Evolutionary conservation across 53 echinoderm and acorn worm genomes (phyloP).

Genomic region (Hippasteria phrygiana): DNA sequence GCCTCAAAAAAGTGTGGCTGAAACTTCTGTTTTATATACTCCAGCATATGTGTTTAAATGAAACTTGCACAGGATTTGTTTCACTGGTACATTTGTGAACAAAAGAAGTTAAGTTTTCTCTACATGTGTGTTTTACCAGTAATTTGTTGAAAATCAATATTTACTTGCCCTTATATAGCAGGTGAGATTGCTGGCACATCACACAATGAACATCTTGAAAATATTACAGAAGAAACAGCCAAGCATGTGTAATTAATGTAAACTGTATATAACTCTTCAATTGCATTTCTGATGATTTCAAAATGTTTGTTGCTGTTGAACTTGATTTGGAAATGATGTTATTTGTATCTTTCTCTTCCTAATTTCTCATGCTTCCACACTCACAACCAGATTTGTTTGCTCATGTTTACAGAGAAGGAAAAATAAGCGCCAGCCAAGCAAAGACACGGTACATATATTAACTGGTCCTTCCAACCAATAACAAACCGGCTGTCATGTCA

Average conservation of each 20-base stretch:
- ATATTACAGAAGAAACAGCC: not conserved
- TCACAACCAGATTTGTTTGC: conserved; percentile 54
- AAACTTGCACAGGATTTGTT: no score
- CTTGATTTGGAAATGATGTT: not conserved
- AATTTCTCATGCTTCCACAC: not conserved
- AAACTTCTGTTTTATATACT: no score
- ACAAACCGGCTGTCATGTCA: not conserved
- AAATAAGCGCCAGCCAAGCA: conserved; percentile 93
- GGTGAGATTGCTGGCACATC: no score
- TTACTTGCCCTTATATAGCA: no score
- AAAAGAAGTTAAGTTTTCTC: no score
- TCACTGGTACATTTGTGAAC: no score
- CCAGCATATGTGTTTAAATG: no score
- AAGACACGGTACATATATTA: conserved; percentile 92
- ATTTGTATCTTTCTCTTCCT: not conserved
- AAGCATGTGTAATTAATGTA: not conserved
- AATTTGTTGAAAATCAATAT: no score
- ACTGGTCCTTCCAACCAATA: conserved; percentile 25
- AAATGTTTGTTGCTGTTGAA: not conserved
- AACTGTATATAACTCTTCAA: not conserved
- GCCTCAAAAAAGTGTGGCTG: no score
- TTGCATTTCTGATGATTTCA: not conserved
- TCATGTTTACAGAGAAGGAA: conserved; percentile 91
- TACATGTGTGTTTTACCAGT: no score
- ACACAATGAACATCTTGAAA: no score